These are phyloP conservation scores for Syngnathus typhle DNA, from an alignment of 2,113 vertebrate genomes.

Conservation along the genomic window DNA sequence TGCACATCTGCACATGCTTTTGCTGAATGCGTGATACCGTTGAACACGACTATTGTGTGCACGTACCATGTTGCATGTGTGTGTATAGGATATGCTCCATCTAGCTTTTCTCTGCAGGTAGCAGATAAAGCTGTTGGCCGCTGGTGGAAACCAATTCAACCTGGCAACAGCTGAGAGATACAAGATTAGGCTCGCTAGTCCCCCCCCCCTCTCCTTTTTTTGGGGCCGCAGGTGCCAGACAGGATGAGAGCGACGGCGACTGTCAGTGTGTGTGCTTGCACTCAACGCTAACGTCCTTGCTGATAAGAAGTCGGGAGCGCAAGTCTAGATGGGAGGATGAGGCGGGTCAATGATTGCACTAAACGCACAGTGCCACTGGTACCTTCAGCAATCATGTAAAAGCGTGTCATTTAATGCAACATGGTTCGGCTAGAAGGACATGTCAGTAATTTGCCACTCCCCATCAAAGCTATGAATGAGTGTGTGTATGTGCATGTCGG, in stretches of 20 bases:
- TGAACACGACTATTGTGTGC: constrained; percentile 5
- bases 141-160: constrained; percentile 40
- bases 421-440: not conserved
- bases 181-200: constrained; percentile 58
- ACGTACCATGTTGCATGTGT: constrained; percentile 20
- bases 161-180: constrained; percentile 57
- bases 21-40: constrained; percentile 1
- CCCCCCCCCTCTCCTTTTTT: not conserved
- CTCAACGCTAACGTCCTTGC: constrained; percentile 22
- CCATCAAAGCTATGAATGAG: not conserved
- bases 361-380: not conserved
- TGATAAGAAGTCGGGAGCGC: constrained; percentile 38
- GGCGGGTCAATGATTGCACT: constrained; percentile 10
- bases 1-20: constrained; percentile 25
- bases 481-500: not conserved
- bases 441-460: not conserved
- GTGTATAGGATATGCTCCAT: constrained; percentile 35
- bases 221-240: constrained; percentile 45
- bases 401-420: not conserved
- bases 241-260: constrained; percentile 21
- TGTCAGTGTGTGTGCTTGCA: constrained; percentile 1
- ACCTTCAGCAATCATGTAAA: not conserved
- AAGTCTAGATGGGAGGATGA: constrained; percentile 23
- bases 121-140: constrained; percentile 59
- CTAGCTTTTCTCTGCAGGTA: constrained; percentile 52